A percentile compares a stretch with the other conserved stretches of the same genome.
Conservation (phyloP, 2,797 vertebrate genomes). For the Phataginus tricuspis region DNA sequence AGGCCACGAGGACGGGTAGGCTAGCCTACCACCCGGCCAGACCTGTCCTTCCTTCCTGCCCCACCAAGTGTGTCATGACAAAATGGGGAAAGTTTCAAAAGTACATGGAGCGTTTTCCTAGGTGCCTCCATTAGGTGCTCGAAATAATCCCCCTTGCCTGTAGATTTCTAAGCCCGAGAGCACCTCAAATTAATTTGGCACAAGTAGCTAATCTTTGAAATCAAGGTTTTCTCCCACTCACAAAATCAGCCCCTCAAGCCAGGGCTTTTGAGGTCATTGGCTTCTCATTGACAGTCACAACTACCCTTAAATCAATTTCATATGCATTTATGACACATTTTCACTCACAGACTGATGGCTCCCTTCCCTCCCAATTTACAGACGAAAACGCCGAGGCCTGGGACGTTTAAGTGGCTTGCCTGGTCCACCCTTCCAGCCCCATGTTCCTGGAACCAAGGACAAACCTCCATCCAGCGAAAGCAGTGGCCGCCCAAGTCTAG, state of each 20-base stretch:
- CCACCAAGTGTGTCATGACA: background rate
- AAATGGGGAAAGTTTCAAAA: background rate
- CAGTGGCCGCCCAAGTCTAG: background rate
- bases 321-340: background rate
- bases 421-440: background rate
- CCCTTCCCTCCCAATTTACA: background rate
- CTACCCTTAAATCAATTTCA: background rate
- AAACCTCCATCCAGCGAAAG: background rate
- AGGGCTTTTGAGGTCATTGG: background rate
- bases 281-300: background rate
- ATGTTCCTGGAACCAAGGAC: background rate
- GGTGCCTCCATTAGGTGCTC: background rate
- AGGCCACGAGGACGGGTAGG: accelerated
- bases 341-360: background rate
- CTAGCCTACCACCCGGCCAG: background rate
- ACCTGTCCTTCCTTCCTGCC: background rate
- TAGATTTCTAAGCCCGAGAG: background rate
- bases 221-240: background rate
- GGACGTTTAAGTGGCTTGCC: background rate
- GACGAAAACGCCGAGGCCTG: background rate
- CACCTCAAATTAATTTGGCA: background rate
- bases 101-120: background rate
- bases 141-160: background rate
- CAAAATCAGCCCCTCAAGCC: background rate
- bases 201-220: conserved; percentile 1